These are phyloP conservation scores for Empidonax alnorum DNA, from an alignment of 2,113 vertebrate genomes.

Conservation along the genomic window DNA sequence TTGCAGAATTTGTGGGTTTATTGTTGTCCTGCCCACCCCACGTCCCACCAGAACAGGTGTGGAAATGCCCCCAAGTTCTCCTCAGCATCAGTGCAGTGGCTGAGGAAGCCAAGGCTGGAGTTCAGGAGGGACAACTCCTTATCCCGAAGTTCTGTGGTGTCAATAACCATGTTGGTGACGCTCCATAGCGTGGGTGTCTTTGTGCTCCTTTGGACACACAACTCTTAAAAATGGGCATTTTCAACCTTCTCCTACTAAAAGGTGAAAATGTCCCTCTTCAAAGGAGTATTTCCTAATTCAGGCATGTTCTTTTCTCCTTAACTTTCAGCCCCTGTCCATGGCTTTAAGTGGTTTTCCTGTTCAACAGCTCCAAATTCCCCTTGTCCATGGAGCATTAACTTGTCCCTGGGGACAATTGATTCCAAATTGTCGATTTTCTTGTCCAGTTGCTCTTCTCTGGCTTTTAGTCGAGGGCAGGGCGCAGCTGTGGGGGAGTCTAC, in stretches of 20 bases:
- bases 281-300: neutral
- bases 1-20: neutral
- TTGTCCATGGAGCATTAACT: neutral
- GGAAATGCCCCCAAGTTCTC: neutral
- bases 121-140: neutral
- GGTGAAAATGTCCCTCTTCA: neutral
- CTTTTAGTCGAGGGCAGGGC: neutral
- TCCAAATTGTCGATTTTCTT: neutral
- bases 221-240: neutral
- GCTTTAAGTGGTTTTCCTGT: neutral
- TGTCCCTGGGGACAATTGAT: neutral
- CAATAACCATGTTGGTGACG: neutral
- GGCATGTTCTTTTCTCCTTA: neutral
- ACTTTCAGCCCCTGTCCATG: neutral
- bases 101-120: neutral
- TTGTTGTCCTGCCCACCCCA: neutral
- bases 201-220: neutral
- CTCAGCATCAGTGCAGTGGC: fast-evolving
- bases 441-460: neutral
- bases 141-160: neutral
- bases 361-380: neutral
- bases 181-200: neutral
- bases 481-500: neutral
- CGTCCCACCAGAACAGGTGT: fast-evolving
- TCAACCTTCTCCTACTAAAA: neutral